A percentile compares a stretch with the other conserved stretches of the same genome.
These are phyloP conservation scores for Otus sunia DNA, from an alignment of 2,113 vertebrate genomes.

Conservation along the genomic window DNA sequence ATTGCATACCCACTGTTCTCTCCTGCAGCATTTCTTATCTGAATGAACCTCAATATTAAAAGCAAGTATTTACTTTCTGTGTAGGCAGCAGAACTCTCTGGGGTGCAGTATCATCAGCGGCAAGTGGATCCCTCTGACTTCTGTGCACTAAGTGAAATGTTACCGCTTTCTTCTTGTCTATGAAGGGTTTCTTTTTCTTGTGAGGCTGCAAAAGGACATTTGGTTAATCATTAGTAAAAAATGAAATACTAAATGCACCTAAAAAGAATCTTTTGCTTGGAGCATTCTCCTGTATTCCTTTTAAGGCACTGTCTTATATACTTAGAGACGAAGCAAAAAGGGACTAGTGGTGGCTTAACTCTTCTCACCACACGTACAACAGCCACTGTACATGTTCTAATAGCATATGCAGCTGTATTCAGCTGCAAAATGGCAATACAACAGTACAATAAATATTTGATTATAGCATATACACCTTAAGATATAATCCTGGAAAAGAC, in stretches of 20 bases:
- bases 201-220: constrained; percentile 82
- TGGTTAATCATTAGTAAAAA: neutral
- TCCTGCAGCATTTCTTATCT: neutral
- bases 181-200: constrained; percentile 94
- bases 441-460: fast-evolving
- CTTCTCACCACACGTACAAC: neutral
- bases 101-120: constrained; percentile 92
- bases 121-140: constrained; percentile 93
- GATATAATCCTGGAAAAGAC: neutral
- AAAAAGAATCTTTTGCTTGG: neutral
- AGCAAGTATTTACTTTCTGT: constrained; percentile 63
- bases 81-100: constrained; percentile 91
- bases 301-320: neutral
- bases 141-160: constrained; percentile 96
- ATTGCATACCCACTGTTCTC: neutral
- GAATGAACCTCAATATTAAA: neutral
- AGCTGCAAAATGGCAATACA: neutral
- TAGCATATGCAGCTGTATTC: neutral
- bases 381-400: neutral
- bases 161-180: constrained; percentile 94
- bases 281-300: fast-evolving
- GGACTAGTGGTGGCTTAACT: neutral
- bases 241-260: neutral
- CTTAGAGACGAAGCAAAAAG: neutral
- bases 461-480: neutral